Percentiles rank a stretch among this genome's conserved stretches.
Evolutionary conservation across 2,797 vertebrate genomes (phyloP).

Genomic region (Clarias fuscus): DNA sequence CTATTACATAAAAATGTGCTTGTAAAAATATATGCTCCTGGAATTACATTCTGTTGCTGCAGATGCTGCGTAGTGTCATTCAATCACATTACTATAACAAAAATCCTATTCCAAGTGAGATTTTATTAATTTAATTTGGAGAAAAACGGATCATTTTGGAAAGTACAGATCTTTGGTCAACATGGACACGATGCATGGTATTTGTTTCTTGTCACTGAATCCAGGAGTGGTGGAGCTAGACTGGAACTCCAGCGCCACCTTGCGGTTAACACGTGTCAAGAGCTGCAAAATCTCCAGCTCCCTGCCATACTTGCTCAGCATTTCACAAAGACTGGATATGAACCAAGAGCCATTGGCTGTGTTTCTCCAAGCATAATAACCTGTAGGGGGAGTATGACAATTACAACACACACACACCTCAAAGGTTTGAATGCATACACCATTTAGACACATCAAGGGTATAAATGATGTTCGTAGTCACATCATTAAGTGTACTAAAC

Average conservation of each 20-base stretch:
- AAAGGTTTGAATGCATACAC: background rate
- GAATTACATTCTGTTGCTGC: background rate
- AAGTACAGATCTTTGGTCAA: constrained; percentile 93
- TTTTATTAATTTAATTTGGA: background rate
- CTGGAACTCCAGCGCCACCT: constrained; percentile 81
- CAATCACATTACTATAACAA: background rate
- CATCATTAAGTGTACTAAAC: background rate
- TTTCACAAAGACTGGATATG: constrained; percentile 83
- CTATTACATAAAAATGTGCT: background rate
- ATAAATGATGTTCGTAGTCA: background rate
- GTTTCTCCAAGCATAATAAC: constrained; percentile 93
- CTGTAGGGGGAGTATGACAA: constrained; percentile 60
- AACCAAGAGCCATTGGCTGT: constrained; percentile 86
- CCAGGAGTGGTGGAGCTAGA: constrained; percentile 72
- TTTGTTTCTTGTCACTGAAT: constrained; percentile 85
- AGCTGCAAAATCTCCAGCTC: constrained; percentile 88
- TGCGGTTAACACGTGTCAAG: constrained; percentile 87
- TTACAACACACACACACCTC: background rate
- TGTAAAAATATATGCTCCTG: background rate
- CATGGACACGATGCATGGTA: constrained; percentile 90
- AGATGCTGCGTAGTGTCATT: background rate
- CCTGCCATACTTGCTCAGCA: constrained; percentile 66
- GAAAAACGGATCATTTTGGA: constrained; percentile 49
- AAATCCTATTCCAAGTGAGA: background rate
- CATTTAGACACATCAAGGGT: background rate